Conservation (phyloP, 2,888 invertebrate genomes). For the Ichneumoninae sp. region DNA sequence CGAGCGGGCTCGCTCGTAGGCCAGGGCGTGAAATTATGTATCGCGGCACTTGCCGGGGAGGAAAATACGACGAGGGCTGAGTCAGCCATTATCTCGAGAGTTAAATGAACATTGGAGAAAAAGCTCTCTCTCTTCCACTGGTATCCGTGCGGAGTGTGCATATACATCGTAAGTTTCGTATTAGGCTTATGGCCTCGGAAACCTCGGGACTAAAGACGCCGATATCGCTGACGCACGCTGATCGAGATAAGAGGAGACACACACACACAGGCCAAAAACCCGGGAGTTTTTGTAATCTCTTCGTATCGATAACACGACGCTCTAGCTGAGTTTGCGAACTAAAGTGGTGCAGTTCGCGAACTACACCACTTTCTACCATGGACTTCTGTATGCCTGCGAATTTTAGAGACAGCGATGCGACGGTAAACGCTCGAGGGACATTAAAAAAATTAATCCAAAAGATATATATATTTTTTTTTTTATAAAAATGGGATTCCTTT, state of each 20-base stretch:
- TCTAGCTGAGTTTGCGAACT: constrained; percentile 8
- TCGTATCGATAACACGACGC: constrained; percentile 45
- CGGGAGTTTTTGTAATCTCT: constrained; percentile 40
- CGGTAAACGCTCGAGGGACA: neutral
- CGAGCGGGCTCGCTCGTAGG: constrained; percentile 41
- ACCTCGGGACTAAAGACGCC: constrained; percentile 55
- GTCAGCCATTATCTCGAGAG: constrained; percentile 2
- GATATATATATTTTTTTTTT: no score
- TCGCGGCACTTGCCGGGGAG: constrained; percentile 30
- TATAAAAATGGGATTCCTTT: neutral
- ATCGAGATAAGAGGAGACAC: constrained; percentile 54
- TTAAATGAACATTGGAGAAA: constrained; percentile 29
- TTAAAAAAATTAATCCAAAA: neutral
- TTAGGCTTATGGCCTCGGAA: constrained; percentile 48
- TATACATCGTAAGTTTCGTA: constrained; percentile 12
- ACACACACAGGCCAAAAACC: constrained; percentile 34
- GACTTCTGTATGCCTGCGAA: neutral
- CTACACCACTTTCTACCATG: neutral
- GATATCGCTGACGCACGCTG: constrained; percentile 63
- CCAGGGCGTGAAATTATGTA: constrained; percentile 29
- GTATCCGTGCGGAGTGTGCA: constrained; percentile 4
- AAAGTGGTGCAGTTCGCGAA: no score
- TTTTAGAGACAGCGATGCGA: neutral
- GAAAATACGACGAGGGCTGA: neutral
- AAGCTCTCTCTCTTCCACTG: neutral